Conservation (phyloP, 2,797 vertebrate genomes). For the Decapterus maruadsi region DNA sequence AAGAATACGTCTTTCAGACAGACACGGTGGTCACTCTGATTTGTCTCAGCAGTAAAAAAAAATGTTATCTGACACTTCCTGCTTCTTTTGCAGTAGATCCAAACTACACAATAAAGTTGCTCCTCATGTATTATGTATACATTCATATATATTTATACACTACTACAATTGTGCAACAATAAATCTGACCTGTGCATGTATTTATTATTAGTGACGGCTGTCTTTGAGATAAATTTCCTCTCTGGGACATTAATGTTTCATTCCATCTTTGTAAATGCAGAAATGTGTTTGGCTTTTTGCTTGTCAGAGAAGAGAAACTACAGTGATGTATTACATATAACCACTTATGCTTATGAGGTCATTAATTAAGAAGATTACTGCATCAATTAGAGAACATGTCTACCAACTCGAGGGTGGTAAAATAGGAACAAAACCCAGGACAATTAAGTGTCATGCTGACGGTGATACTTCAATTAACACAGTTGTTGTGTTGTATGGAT, state of each 20-base stretch:
- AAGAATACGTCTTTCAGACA: neutral
- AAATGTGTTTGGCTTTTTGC: constrained; percentile 4
- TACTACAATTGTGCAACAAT: neutral
- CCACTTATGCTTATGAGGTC: neutral
- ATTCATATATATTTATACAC: neutral
- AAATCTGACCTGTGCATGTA: neutral
- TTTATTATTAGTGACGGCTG: neutral
- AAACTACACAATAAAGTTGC: neutral
- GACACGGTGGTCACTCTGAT: neutral
- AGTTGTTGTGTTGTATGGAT: neutral
- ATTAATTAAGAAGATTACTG: constrained; percentile 30
- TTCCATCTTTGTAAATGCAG: constrained; percentile 21
- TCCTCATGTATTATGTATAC: neutral
- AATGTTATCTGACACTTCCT: neutral
- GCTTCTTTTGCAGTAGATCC: neutral
- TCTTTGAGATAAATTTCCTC: neutral
- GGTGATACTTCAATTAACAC: neutral
- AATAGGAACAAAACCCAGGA: neutral
- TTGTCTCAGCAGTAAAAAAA: neutral
- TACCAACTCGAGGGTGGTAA: neutral
- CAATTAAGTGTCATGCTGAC: neutral
- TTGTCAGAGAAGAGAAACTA: neutral
- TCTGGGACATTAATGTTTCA: constrained; percentile 12
- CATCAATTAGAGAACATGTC: constrained; percentile 22
- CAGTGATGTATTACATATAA: neutral